Evolutionary conservation across 2,797 vertebrate genomes (phyloP).

Genomic region (Pitangus sulphuratus): DNA sequence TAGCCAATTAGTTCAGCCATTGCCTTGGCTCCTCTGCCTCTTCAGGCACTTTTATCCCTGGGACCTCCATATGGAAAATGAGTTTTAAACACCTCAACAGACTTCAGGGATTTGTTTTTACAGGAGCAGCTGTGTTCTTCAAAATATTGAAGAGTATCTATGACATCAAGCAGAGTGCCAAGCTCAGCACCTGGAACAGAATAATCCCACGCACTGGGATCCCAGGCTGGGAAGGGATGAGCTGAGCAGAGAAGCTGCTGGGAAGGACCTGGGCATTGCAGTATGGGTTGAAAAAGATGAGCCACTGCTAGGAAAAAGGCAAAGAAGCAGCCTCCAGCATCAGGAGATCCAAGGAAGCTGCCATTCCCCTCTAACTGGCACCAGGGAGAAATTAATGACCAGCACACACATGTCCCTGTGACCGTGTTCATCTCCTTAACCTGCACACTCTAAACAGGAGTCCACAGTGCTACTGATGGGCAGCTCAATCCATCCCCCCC

Average conservation of each 20-base stretch:
- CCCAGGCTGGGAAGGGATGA: not conserved
- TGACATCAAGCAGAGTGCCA: not conserved
- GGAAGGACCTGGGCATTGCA: not conserved
- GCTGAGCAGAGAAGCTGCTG: not conserved
- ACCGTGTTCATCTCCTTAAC: not conserved
- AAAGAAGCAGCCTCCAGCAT: not conserved
- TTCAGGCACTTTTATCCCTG: not conserved
- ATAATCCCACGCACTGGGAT: not conserved
- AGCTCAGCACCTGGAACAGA: not conserved
- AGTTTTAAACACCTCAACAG: not conserved
- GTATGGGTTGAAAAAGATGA: not conserved
- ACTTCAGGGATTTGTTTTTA: not conserved
- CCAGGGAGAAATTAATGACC: not conserved
- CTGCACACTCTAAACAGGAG: rapidly evolving
- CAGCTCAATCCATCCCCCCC: not conserved
- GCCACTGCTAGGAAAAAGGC: not conserved
- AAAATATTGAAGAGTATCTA: not conserved
- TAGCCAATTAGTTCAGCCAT: not conserved
- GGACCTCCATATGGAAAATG: not conserved
- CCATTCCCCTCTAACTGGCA: rapidly evolving
- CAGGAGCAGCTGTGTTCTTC: not conserved
- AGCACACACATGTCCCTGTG: rapidly evolving
- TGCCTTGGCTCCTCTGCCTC: not conserved
- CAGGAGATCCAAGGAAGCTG: not conserved
- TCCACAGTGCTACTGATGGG: rapidly evolving